phyloP scores from a whole-genome alignment of 2,797 vertebrate genomes.

The Psittacula echo region DNA sequence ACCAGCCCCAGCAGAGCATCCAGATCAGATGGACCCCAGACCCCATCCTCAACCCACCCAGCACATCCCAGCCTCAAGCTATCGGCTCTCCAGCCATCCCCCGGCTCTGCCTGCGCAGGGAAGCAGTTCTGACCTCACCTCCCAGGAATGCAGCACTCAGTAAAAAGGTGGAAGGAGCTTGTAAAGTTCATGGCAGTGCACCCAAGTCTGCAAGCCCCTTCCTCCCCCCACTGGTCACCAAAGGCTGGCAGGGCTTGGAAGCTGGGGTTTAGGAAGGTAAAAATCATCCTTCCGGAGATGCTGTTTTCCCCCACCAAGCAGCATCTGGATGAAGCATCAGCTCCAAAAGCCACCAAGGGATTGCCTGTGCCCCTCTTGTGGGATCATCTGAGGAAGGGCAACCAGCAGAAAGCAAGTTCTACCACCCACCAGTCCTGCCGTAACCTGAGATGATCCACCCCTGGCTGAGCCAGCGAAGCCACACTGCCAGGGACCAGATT shows the following conservation, averaged over 20 bases:
- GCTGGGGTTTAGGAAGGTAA: not conserved
- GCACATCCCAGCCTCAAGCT: no score
- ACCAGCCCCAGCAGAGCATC: accelerated
- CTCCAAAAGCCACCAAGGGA: not conserved
- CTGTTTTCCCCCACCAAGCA: not conserved
- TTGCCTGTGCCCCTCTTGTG: accelerated
- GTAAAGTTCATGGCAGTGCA: not conserved
- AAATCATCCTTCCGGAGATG: not conserved
- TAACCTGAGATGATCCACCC: not conserved
- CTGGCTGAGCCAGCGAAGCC: not conserved
- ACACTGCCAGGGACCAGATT: not conserved
- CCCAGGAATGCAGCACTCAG: not conserved
- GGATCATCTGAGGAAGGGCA: not conserved
- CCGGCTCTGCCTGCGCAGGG: not conserved
- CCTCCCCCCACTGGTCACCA: not conserved
- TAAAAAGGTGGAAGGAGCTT: not conserved
- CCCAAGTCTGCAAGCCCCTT: not conserved
- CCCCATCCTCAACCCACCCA: not conserved
- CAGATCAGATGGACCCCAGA: accelerated
- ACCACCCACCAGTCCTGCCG: not conserved
- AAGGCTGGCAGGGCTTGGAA: not conserved
- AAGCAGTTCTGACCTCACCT: conserved; percentile 18
- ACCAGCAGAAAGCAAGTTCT: not conserved
- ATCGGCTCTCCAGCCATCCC: not conserved
- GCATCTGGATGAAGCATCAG: not conserved